Conservation (phyloP, 2,888 invertebrate species). For the Phrixothrix hirtus region DNA sequence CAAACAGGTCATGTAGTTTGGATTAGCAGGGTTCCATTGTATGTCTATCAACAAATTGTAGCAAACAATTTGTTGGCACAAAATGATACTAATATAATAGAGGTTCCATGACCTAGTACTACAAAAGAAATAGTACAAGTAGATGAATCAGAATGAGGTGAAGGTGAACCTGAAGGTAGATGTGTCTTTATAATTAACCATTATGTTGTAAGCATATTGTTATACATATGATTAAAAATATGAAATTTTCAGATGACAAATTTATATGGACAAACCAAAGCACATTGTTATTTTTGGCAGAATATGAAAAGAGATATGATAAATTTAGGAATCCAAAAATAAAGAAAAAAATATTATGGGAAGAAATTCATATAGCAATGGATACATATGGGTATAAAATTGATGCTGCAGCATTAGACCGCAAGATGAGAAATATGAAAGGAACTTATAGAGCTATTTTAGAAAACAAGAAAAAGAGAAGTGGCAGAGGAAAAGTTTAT, state of each 20-base stretch:
- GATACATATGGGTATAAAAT: not conserved
- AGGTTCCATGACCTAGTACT: no score
- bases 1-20: no score
- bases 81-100: no score
- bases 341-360: not conserved
- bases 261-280: not conserved
- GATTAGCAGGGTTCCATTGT: no score
- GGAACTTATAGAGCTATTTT: not conserved
- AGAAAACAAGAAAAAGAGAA: not conserved
- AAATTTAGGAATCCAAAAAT: not conserved
- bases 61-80: no score
- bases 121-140: no score
- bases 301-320: not conserved
- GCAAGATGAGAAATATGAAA: not conserved
- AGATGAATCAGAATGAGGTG: no score
- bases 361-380: not conserved
- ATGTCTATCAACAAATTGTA: no score
- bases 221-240: not conserved
- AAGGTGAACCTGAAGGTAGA: no score
- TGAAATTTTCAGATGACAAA: not conserved
- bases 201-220: not conserved
- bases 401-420: not conserved
- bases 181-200: no score
- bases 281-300: not conserved
- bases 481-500: not conserved